Conservation (phyloP, 1,140 invertebrate species). For the Apis dorsata region DNA sequence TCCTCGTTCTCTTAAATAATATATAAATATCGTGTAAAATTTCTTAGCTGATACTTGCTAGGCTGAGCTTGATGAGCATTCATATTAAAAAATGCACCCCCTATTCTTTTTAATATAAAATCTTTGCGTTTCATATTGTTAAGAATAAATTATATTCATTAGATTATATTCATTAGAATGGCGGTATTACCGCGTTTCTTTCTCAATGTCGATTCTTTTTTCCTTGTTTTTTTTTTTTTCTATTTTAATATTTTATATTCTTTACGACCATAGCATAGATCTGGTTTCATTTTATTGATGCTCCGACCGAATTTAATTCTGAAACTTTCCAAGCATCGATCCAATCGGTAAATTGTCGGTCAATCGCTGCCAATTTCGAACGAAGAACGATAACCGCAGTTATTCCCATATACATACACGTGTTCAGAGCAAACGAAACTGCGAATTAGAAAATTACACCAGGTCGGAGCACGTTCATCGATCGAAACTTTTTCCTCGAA, state of each 20-base stretch:
- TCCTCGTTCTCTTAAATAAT: not conserved
- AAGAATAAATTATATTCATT: not conserved
- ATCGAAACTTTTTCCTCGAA: constrained; percentile 10
- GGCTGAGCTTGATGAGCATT: constrained; percentile 37
- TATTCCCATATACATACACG: not conserved
- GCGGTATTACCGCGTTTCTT: not conserved
- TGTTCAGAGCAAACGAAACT: not conserved
- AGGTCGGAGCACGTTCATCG: constrained; percentile 12
- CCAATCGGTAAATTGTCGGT: not conserved
- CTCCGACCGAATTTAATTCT: not conserved
- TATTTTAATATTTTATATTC: too few relatives aligned
- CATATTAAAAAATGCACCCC: constrained; percentile 25
- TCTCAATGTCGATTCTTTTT: too few relatives aligned
- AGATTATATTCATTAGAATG: too few relatives aligned
- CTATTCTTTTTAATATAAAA: constrained; percentile 32
- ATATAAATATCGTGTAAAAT: constrained; percentile 27
- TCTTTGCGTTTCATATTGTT: not conserved
- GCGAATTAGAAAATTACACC: constrained; percentile 51
- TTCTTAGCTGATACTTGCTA: constrained; percentile 17
- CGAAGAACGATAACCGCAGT: not conserved
- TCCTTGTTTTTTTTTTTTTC: not conserved
- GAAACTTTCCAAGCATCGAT: not conserved
- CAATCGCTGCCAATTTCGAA: not conserved
- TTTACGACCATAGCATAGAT: not conserved
- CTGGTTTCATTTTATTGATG: too few relatives aligned